Percentiles rank a stretch among this genome's conserved stretches.
phyloP scores from a whole-genome alignment of 2,888 invertebrate genomes.

The Sepioteuthis lessoniana region DNA sequence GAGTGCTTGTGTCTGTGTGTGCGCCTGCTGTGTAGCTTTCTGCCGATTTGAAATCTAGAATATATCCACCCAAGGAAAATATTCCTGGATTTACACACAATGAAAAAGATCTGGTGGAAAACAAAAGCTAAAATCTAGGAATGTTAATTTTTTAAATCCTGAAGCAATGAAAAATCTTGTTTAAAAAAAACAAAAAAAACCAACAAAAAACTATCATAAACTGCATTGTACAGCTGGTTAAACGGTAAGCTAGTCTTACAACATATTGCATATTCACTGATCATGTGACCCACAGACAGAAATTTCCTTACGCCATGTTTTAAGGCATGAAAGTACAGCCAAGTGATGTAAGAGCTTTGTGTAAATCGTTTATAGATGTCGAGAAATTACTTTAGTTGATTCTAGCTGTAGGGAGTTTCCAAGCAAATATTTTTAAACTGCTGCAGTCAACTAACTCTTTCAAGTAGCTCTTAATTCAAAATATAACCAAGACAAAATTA shows the following conservation, averaged over 20 bases:
- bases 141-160: background rate
- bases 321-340: background rate
- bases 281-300: slow-evolving; percentile 20
- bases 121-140: slow-evolving; percentile 37
- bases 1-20: slow-evolving; percentile 45
- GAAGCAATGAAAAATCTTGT: background rate
- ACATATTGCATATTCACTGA: slow-evolving; percentile 1
- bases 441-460: background rate
- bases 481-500: background rate
- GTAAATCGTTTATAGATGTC: background rate
- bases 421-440: background rate
- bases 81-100: slow-evolving; percentile 40
- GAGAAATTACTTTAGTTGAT: background rate
- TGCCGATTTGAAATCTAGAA: slow-evolving; percentile 41
- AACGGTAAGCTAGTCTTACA: slow-evolving; percentile 42
- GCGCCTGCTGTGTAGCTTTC: slow-evolving; percentile 41
- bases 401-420: background rate
- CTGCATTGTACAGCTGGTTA: slow-evolving; percentile 37
- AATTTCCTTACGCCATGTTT: slow-evolving; percentile 25
- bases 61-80: slow-evolving; percentile 36
- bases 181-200: background rate
- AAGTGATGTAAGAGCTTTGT: slow-evolving; percentile 14
- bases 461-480: background rate
- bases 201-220: background rate
- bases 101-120: background rate